These are phyloP conservation scores for Pipistrellus nathusii DNA, from an alignment of 2,797 vertebrate genomes.

Conservation along the genomic window DNA sequence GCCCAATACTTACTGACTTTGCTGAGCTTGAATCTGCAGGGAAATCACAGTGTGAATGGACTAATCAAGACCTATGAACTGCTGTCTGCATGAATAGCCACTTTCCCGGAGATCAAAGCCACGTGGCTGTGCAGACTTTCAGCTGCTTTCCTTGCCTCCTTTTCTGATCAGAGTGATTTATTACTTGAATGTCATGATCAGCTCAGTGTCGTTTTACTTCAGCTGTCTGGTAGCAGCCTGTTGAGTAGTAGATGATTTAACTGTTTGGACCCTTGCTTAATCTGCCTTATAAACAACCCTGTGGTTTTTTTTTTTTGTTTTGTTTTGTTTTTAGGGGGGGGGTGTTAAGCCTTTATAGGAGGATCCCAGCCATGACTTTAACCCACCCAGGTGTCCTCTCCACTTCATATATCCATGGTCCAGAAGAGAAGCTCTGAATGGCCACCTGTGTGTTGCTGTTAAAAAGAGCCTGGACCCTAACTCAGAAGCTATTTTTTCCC, in stretches of 20 bases:
- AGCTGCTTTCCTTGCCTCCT: conserved; percentile 76
- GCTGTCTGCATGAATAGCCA: conserved; percentile 78
- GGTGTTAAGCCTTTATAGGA: background rate
- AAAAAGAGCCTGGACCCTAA: background rate
- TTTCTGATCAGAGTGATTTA: conserved; percentile 82
- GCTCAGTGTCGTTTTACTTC: conserved; percentile 63
- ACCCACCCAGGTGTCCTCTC: background rate
- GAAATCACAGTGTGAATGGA: conserved; percentile 74
- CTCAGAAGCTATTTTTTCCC: background rate
- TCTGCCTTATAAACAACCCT: background rate
- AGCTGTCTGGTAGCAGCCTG: conserved; percentile 32
- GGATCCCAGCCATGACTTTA: background rate
- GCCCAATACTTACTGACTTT: conserved; percentile 66
- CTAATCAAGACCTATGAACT: conserved; percentile 64
- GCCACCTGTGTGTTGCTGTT: background rate
- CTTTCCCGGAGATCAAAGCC: conserved; percentile 84
- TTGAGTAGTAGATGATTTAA: conserved; percentile 25
- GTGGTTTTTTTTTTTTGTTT: background rate
- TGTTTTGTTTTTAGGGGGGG: background rate
- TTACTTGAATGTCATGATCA: conserved; percentile 68
- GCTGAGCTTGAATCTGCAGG: conserved; percentile 69
- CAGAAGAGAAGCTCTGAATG: background rate
- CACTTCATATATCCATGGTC: background rate
- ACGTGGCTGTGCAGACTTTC: conserved; percentile 50
- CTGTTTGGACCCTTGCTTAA: conserved; percentile 10